Base-by-base conservation (phyloP, 2,888 invertebrate genomes). In the Heliothis peltigera region DNA sequence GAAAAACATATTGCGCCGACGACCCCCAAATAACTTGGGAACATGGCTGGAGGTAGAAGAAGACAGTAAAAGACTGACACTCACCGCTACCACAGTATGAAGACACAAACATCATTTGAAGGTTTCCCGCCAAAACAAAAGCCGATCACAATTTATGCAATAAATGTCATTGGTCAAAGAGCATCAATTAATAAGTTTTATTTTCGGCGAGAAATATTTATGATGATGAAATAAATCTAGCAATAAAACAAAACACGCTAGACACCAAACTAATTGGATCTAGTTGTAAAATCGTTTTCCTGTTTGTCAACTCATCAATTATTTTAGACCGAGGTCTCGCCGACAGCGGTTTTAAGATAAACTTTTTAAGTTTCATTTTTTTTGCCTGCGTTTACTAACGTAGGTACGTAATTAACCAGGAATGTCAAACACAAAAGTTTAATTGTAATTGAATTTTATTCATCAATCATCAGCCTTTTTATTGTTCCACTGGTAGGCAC, bases 271-370 rank as follows among this genome's bases (percentile, higher is more conserved):
- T 79, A 70, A 81, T 81, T 79, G 55, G 67, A 57, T 28, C 62
- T 43, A 12, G 58, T 80, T 75, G 69, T 64, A 35, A 69, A 63
- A 71, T 55, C 12, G 28, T 44, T 66, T 80, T 75, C 71, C 76
- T 60, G 72, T 71, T 66, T 64, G 54, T 54, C 51, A 61, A 53
- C 55, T 64, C 32, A 69, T 56, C 49, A 42, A 44, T 51, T 43
- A 44, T 22, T 21, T 39, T 52, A 39, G 55, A 35, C 12, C n/a
- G 44, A 19, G 65, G 79, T 64, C 39, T 5, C 19, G 64, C 49
- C 53, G 61, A 2, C 0, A 59, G 76, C 75, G 72, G 62, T 21
- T 4, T 48, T 28, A 4, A 25, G 7, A n/a, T 6, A 0, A 22
- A 5, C 15, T 7, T 10, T 15, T 42, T 58, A 12, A 25, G 10